phyloP scores from a whole-genome alignment of 1,140 invertebrate species.

The Monochamus saltuarius region DNA sequence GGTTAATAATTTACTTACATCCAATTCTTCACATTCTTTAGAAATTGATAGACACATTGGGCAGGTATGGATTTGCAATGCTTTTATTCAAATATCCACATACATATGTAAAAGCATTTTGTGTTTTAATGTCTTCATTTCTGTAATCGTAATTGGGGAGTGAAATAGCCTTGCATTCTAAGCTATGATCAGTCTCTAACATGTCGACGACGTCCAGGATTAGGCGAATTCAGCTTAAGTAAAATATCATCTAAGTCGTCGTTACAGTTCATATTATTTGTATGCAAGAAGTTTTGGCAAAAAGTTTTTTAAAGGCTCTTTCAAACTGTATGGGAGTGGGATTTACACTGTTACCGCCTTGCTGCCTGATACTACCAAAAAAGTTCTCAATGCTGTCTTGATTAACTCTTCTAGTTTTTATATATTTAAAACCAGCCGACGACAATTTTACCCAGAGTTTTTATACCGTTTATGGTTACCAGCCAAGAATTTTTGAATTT shows the following conservation, averaged over 20 bases:
- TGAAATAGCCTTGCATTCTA: too few species aligned
- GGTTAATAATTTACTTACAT: too few species aligned
- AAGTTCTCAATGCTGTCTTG: neutral
- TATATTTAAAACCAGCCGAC: slow-evolving; percentile 6
- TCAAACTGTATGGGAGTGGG: slow-evolving; percentile 17
- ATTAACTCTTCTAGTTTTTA: slow-evolving; percentile 13
- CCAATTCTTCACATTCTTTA: too few species aligned
- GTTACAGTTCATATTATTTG: slow-evolving; percentile 8
- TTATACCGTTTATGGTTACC: slow-evolving; percentile 4
- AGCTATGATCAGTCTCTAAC: neutral
- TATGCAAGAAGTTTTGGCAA: slow-evolving; percentile 11
- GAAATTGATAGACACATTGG: too few species aligned
- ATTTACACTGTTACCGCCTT: slow-evolving; percentile 11
- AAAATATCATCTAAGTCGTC: slow-evolving; percentile 11
- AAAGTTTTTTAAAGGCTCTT: too few species aligned
- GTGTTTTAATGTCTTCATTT: slow-evolving; percentile 4
- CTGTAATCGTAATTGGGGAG: slow-evolving; percentile 15
- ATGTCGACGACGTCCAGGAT: neutral
- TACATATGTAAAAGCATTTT: slow-evolving; percentile 19
- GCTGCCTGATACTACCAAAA: slow-evolving; percentile 14
- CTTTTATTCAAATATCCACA: slow-evolving; percentile 24
- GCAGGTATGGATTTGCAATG: too few species aligned
- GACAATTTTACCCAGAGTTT: slow-evolving; percentile 5
- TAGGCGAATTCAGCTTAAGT: neutral
- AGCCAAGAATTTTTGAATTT: slow-evolving; percentile 11